Evolutionary conservation across 1,140 invertebrate species (phyloP).

Genomic region (Lysiphlebus fabarum): DNA sequence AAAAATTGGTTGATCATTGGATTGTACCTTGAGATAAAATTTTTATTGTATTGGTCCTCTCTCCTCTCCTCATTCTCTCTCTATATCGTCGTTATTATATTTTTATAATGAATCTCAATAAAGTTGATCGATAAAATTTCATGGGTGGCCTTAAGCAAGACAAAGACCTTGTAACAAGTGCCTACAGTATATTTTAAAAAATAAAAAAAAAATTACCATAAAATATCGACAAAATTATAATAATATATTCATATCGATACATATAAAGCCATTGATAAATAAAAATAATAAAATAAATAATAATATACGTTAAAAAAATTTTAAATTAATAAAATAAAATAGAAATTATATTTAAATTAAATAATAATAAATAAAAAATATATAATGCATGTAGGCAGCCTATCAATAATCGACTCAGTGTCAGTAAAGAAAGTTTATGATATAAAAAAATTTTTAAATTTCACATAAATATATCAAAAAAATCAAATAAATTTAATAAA

Average conservation of each 20-base stretch:
- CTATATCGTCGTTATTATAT: background rate
- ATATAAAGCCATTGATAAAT: constrained; percentile 1
- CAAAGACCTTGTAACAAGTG: constrained; percentile 8
- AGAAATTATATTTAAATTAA: too few relatives aligned
- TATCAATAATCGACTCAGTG: too few relatives aligned
- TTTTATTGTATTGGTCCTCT: constrained; percentile 3
- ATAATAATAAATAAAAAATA: too few relatives aligned
- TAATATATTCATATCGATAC: constrained; percentile 3
- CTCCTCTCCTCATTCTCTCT: background rate
- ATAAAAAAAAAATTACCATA: constrained; percentile 1
- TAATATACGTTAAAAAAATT: too few relatives aligned
- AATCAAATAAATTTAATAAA: too few relatives aligned
- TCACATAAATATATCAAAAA: too few relatives aligned
- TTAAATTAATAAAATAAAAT: too few relatives aligned
- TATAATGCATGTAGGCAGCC: too few relatives aligned
- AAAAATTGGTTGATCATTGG: constrained; percentile 1
- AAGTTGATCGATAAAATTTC: constrained; percentile 11
- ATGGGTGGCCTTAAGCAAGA: constrained; percentile 3
- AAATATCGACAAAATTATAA: constrained; percentile 2
- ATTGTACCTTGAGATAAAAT: constrained; percentile 3
- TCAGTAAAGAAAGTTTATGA: too few relatives aligned
- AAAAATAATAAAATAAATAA: too few relatives aligned
- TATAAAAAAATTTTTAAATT: too few relatives aligned
- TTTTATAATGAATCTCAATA: constrained; percentile 11
- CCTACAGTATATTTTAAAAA: constrained; percentile 1